These are phyloP conservation scores for Alligator sinensis DNA, from an alignment of 2,113 vertebrate species.

Conservation along the genomic window DNA sequence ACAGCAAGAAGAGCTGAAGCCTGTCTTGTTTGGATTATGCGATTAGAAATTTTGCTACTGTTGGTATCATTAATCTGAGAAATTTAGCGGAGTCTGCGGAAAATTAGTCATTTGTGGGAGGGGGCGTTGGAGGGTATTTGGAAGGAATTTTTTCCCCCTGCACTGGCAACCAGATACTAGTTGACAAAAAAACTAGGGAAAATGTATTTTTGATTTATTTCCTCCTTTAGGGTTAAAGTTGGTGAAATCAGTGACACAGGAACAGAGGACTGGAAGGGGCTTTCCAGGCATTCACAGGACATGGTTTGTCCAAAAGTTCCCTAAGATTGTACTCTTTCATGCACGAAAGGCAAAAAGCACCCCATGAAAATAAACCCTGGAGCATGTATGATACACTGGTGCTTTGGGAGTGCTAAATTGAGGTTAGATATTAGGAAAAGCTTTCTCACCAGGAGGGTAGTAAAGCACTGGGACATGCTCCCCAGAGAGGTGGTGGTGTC, in stretches of 20 bases:
- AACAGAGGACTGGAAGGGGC: neutral
- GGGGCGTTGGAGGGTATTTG: conserved; percentile 21
- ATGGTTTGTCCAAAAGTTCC: no score
- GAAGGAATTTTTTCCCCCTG: conserved; percentile 14
- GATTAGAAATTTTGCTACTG: conserved; percentile 56
- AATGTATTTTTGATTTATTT: conserved; percentile 1
- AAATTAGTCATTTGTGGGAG: neutral
- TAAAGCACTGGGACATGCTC: no score
- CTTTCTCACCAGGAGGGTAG: no score
- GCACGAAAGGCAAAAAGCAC: no score
- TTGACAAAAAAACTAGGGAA: neutral
- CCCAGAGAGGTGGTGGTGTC: no score
- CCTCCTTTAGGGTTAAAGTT: neutral
- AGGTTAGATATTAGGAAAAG: no score
- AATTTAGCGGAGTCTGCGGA: conserved; percentile 27
- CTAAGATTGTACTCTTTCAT: no score
- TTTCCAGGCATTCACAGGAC: neutral
- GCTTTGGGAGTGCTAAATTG: no score
- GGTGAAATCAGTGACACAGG: neutral
- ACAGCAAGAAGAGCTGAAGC: neutral
- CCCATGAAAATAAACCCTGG: no score
- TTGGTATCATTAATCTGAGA: conserved; percentile 37
- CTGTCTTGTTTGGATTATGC: conserved; percentile 43
- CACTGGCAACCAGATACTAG: neutral
- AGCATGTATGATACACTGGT: no score